Base-by-base conservation (phyloP, 53 echinoderm and acorn worm species). In the Henricia sp. region DNA sequence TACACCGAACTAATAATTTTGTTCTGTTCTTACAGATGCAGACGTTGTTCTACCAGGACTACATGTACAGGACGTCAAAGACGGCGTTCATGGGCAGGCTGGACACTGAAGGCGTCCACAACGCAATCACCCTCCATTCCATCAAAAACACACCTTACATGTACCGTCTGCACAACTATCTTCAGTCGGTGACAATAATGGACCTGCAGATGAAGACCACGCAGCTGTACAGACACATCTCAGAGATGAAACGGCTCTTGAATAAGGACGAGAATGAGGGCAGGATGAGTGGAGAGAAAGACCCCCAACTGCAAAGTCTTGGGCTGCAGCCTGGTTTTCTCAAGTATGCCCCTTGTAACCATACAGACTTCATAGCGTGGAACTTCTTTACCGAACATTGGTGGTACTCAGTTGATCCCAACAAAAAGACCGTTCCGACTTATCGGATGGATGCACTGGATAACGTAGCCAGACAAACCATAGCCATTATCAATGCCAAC, bases 101-200 rank as follows among this genome's bases (percentile, higher is more conserved):
- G 29, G 89, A 93, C 34, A 66, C 86, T 23, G 63, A 91, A 48
- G 95, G 93, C 27, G 89, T 93, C 9, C 93, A 93, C 83, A 93
- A 89, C 17, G 95, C 95, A 65, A 93, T 95, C 60, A 95, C 95
- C 41, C 84, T 95, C 53, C 95, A 95, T 41, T 91, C 95, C 29
- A 87, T 95, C 86, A 95, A 95, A 65, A 82, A 69, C n/a, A 93
- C 93, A 19, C 93, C 93, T 2, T 91, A 95, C 89, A 80, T 95
- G 68, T 93, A 95, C 77, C 91, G 95, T 23, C 85, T 95, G 26
- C 95, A 95, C 80, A 88, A 83, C 55, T 93, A 93, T 89, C 91
- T 95, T 16, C 86, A 93, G 88, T 88, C 91, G 4, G 77, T 85
- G 13, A 86, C 77, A 60, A 89, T 91, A 63, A 75, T 77, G 24